Conservation (phyloP, 2,888 invertebrate genomes). For the Fragum sueziense region DNA sequence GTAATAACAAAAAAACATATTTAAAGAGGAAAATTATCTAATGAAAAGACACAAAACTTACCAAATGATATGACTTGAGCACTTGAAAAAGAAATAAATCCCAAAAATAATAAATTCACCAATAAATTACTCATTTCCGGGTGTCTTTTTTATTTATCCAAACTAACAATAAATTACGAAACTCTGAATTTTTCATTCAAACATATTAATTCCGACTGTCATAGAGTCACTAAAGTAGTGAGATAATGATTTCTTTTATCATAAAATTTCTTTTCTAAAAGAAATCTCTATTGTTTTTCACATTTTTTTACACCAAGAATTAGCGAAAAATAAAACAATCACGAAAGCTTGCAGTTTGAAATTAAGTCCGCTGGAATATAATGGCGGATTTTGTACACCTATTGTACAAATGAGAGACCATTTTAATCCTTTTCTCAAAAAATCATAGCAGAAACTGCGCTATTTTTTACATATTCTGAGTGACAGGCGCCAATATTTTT, state of each 20-base stretch:
- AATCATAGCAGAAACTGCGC: not conserved
- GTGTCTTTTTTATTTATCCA: conserved; percentile 1
- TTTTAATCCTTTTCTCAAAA: not conserved
- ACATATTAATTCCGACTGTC: not conserved
- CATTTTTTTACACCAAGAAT: not conserved
- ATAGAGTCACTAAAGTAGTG: not conserved
- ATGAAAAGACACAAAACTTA: not conserved
- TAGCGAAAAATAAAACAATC: not conserved
- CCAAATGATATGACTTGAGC: conserved; percentile 15
- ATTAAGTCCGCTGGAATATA: not conserved
- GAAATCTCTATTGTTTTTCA: not conserved
- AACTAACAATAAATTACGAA: not conserved
- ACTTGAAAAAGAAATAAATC: not conserved
- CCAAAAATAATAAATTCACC: not conserved
- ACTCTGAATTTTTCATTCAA: not conserved
- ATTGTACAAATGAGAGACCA: conserved; percentile 4
- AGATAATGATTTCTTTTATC: not conserved
- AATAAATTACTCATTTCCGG: not conserved
- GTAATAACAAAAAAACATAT: too few relatives aligned
- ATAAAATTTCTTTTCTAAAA: not conserved
- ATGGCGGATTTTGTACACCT: conserved; percentile 10
- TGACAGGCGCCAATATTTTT: not conserved
- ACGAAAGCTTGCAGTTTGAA: not conserved
- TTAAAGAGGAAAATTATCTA: not conserved
- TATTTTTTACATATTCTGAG: not conserved